Base-by-base conservation (phyloP, 2,888 invertebrate species). In the Aelia acuminata region DNA sequence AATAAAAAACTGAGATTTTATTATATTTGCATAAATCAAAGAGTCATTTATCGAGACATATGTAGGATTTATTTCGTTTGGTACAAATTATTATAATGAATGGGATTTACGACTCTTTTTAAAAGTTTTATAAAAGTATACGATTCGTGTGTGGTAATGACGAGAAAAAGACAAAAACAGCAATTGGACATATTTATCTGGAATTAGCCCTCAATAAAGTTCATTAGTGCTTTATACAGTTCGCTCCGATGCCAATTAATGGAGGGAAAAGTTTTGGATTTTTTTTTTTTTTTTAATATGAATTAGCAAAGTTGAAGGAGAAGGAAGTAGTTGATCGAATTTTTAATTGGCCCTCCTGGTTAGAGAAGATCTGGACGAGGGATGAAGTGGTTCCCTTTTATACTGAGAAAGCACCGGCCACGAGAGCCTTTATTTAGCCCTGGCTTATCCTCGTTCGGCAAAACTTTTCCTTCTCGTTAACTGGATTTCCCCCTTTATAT, bases 401-500 rank as follows among this genome's bases (percentile, higher is more conserved):
- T 80, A 47, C n/a, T 15, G 80, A 80, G 80, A 80, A 80, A 80
- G 43, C 7, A 43, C 80, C 43, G n/a, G 43, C 80, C 43, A 39
- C n/a, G 80, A 39, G 80, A 31, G 43, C 80, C 75, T 80, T 80
- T 80, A 80, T 80, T 80, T 80, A 80, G 80, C 3, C 22, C 43
- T 43, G 43, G 80, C 80, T 43, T 80, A 80, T 80, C 80, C 80
- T 31, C 75, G 35, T 80, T 47, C 43, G 39, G 11, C 31, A 80
- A 80, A 80, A 80, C 43, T 80, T 80, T 80, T 80, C n/a, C 39
- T 43, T 43, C 80, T 80, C 80, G 80, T 80, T 80, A 80, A 80
- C 80, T 47, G 80, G 43, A 70, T n/a, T 80, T 80, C n/a, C n/a
- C 43, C n/a, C 4, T 7, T 80, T n/a, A n/a, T n/a, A n/a, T n/a